Evolutionary conservation across 2,888 invertebrate genomes (phyloP), one percentile per base, ranked within the genome.

Genomic region (Mycalesis mineus): DNA sequence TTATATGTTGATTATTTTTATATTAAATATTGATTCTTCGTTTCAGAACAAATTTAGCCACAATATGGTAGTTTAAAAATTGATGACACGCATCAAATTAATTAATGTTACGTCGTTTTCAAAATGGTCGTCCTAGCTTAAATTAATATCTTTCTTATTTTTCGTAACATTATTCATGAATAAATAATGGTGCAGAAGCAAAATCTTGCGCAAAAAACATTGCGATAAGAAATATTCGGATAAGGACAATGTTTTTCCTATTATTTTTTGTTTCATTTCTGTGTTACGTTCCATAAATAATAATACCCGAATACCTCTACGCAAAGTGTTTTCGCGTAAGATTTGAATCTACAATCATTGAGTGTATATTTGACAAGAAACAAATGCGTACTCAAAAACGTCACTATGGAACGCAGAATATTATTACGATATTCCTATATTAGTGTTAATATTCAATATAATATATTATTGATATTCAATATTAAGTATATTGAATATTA

Each of bases 21-120:
- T 61, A 63, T 58, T 65, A 68, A 40, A 33, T 37, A 22, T 58
- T 66, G 74, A 70, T 67, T 69, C 69, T 54, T 63, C 71, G 69
- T 71, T 70, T 73, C 84, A 84, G 86, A 86, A 86, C 86, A 82
- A 80, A 75, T 78, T 75, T 73, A 76, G 86, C 87, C 88, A 87
- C 88, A 84, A 80, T 70, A 57, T 58, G 60, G 52, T 57, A 66
- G 71, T 59, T 42, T 57, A 31, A 15, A 44, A 45, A 47, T 47
- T 33, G 33, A 47, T 31, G 45, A 15, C 31, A 47, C 33, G 33
- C 47, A 31, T 47, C 47, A 47, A 47, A 47, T 33, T 33, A 47
- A 47, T 15, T 14, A 47, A 47, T 33, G 37, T 49, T 37, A 28
- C 37, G 36, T 49, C n/a, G 22, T 29, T 50, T 50, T 29, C 29